A percentile compares a stretch with the other conserved stretches of the same genome.
Conservation (phyloP, 2,113 vertebrate species). For the Vimba vimba region DNA sequence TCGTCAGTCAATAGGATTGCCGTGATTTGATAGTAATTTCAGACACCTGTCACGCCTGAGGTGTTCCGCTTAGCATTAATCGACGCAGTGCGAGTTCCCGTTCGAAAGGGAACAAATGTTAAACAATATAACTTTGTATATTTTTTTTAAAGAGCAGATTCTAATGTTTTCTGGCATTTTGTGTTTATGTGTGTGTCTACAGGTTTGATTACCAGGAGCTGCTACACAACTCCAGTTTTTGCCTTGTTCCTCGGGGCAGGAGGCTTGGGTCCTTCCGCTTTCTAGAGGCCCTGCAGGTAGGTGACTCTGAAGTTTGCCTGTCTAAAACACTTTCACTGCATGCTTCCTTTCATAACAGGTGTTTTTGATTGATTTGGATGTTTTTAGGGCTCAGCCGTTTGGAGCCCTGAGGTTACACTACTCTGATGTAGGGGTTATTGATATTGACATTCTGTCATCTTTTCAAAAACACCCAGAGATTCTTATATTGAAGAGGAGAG, state of each 20-base stretch:
- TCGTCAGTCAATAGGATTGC: too few species aligned
- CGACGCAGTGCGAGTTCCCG: too few species aligned
- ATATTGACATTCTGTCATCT: slow-evolving; percentile 75
- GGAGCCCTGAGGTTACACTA: slow-evolving; percentile 47
- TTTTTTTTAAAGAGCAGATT: background rate
- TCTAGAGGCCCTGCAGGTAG: slow-evolving; percentile 91
- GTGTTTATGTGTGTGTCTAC: slow-evolving; percentile 41
- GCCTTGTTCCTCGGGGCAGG: slow-evolving; percentile 86
- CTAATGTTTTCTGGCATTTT: slow-evolving; percentile 42
- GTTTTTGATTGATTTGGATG: slow-evolving; percentile 4
- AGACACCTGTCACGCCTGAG: too few species aligned
- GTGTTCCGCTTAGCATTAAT: too few species aligned
- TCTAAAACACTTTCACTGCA: slow-evolving; percentile 14
- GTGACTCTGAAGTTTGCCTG: slow-evolving; percentile 24
- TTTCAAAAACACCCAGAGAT: slow-evolving; percentile 51
- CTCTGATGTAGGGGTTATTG: slow-evolving; percentile 65
- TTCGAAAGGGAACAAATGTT: background rate
- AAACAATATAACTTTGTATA: background rate
- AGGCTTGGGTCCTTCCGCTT: slow-evolving; percentile 84
- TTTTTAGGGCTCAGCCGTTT: slow-evolving; percentile 29
- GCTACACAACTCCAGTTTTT: slow-evolving; percentile 92
- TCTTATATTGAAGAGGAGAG: slow-evolving; percentile 48
- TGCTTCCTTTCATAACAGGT: slow-evolving; percentile 58
- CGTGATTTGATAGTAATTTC: too few species aligned
- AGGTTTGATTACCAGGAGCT: slow-evolving; percentile 85